These are phyloP conservation scores for Ursus arctos DNA, from an alignment of 2,113 vertebrate genomes.

Conservation along the genomic window DNA sequence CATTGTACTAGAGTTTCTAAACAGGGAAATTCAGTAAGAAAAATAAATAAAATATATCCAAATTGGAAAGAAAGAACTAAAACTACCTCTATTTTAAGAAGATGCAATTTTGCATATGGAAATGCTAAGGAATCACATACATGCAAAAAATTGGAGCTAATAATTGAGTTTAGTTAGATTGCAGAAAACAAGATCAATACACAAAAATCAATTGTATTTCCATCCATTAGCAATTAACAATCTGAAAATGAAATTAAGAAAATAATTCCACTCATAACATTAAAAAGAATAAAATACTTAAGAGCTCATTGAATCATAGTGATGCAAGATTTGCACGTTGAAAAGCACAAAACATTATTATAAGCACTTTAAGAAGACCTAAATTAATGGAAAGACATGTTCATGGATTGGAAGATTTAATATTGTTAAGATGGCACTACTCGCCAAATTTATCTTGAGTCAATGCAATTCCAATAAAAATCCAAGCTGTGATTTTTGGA, in stretches of 20 bases:
- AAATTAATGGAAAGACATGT: not conserved
- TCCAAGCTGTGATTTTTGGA: not conserved
- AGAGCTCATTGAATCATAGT: not conserved
- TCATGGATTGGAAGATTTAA: not conserved
- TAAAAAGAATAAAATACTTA: not conserved
- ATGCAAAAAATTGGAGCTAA: not conserved
- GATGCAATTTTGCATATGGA: not conserved
- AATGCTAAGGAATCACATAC: not conserved
- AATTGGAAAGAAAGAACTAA: not conserved
- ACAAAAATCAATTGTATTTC: not conserved
- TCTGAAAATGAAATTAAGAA: not conserved
- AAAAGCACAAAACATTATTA: not conserved
- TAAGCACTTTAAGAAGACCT: not conserved
- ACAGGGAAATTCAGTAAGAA: not conserved
- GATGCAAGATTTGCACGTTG: not conserved
- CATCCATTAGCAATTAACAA: not conserved
- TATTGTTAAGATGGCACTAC: not conserved
- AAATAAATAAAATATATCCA: not conserved
- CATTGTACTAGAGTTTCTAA: not conserved
- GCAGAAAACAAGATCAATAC: not conserved
- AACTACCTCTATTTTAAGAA: not conserved
- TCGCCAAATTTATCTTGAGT: not conserved
- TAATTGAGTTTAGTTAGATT: not conserved
- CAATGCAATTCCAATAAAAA: not conserved
- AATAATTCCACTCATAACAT: not conserved